phyloP scores from a whole-genome alignment of 2,888 invertebrate genomes.

The Limnephilus rhombicus region DNA sequence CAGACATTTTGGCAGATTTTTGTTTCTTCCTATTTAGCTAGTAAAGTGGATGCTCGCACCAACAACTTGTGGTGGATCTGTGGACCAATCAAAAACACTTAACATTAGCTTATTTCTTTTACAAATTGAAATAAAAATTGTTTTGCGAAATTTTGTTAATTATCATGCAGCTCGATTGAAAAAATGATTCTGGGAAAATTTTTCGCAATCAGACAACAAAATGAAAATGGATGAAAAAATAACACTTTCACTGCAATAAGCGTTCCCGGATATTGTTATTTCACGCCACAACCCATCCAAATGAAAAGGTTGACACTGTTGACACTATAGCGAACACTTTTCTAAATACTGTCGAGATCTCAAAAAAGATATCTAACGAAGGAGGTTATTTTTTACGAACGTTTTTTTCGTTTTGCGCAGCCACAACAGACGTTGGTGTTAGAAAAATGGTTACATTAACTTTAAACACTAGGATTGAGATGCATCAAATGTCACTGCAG shows the following conservation, averaged over 20 bases:
- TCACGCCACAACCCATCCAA: neutral
- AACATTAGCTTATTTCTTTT: neutral
- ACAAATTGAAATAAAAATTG: neutral
- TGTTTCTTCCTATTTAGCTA: constrained; percentile 31
- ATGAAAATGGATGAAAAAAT: neutral
- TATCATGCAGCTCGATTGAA: neutral
- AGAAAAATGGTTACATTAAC: constrained; percentile 2
- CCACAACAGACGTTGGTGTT: constrained; percentile 14
- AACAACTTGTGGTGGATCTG: constrained; percentile 47
- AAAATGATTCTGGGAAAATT: neutral
- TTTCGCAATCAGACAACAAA: neutral
- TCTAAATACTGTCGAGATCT: neutral
- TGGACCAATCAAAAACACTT: neutral
- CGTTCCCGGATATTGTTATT: neutral
- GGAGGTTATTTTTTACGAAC: constrained; percentile 54
- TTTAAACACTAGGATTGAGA: neutral
- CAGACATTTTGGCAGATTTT: constrained; percentile 83
- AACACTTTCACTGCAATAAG: neutral
- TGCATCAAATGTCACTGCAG: constrained; percentile 7
- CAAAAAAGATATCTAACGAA: constrained; percentile 9
- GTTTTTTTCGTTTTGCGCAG: constrained; percentile 18
- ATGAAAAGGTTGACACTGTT: neutral
- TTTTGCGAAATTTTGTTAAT: neutral
- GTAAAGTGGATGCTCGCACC: constrained; percentile 18
- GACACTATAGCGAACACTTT: neutral